phyloP scores from a whole-genome alignment of 2,888 invertebrate genomes.

The Drosophila prolongata region DNA sequence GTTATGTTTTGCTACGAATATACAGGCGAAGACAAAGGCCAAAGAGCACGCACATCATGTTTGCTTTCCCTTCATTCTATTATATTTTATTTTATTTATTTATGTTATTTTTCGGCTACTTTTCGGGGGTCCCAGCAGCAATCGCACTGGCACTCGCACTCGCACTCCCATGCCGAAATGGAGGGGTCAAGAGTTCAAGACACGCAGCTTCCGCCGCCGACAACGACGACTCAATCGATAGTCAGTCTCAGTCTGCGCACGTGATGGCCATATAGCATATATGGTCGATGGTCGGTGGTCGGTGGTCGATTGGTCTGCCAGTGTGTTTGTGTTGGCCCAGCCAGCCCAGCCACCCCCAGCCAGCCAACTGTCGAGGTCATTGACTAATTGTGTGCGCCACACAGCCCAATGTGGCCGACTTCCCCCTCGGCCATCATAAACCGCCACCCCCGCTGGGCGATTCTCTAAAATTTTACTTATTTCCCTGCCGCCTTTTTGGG shows the following conservation, averaged over 20 bases:
- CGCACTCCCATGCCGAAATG: conserved; percentile 1
- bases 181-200: conserved; percentile 77
- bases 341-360: conserved; percentile 27
- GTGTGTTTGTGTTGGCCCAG: conserved; percentile 14
- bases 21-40: conserved; percentile 50
- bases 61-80: conserved; percentile 14
- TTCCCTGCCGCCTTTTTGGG: conserved; percentile 22
- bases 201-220: conserved; percentile 71
- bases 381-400: conserved; percentile 72
- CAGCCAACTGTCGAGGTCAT: conserved; percentile 68
- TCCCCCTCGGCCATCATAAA: conserved; percentile 13
- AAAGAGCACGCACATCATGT: conserved; percentile 46
- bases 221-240: conserved; percentile 73
- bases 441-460: conserved; percentile 46
- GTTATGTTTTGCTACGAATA: conserved; percentile 76
- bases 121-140: conserved; percentile 6
- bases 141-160: no score
- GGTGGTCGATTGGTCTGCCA: neutral
- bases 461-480: conserved; percentile 43
- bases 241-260: conserved; percentile 74
- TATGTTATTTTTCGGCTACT: conserved; percentile 42
- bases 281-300: neutral
- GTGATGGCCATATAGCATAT: conserved; percentile 59
- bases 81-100: conserved; percentile 45
- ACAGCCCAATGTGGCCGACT: conserved; percentile 22